Conservation (phyloP, 2,113 vertebrate genomes). For the Eretmochelys imbricata region DNA sequence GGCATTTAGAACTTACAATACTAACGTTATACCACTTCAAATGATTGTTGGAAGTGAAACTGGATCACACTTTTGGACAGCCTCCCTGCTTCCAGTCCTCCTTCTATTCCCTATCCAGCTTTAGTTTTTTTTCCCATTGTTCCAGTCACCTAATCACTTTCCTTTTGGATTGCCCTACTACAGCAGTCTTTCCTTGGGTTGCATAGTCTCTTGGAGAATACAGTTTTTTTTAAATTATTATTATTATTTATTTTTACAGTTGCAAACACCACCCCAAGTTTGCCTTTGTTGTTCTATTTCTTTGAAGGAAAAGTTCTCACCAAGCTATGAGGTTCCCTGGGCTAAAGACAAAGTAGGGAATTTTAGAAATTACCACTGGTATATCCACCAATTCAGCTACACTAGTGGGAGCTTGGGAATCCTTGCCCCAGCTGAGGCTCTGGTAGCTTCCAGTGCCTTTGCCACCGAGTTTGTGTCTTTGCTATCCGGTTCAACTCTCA, state of each 20-base stretch:
- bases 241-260: not conserved
- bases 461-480: accelerated
- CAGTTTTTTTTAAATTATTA: not conserved
- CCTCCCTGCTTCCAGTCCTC: not conserved
- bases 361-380: accelerated
- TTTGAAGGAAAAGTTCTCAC: not conserved
- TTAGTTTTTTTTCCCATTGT: not conserved
- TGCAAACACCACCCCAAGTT: not conserved
- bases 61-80: accelerated
- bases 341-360: not conserved
- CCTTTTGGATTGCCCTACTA: not conserved
- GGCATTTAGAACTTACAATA: not conserved
- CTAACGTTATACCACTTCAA: too few species aligned
- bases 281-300: not conserved
- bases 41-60: too few species aligned
- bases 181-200: not conserved
- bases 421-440: not conserved
- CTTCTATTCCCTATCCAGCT: not conserved
- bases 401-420: not conserved
- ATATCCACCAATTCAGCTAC: not conserved
- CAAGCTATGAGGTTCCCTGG: not conserved
- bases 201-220: not conserved
- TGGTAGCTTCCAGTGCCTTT: not conserved
- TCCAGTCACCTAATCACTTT: not conserved
- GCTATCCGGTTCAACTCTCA: not conserved